Conservation (phyloP, 2,888 invertebrate species). For the Anagyrus pseudococci region DNA sequence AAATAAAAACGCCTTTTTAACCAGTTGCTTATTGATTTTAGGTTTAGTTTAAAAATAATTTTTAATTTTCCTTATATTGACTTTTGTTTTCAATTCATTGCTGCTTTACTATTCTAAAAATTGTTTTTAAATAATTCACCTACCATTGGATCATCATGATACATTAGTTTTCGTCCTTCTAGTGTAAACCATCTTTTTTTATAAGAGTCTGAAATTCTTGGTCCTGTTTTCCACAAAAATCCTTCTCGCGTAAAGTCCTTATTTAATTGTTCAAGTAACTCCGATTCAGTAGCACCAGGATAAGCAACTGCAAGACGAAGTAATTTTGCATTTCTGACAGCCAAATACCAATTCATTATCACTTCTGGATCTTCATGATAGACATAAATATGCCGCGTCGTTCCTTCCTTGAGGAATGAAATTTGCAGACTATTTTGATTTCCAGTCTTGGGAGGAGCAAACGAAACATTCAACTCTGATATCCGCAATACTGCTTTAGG, state of each 20-base stretch:
- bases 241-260: conserved; percentile 87
- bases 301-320: conserved; percentile 84
- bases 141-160: conserved; percentile 83
- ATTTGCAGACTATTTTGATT: conserved; percentile 84
- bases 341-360: conserved; percentile 85
- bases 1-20: conserved; percentile 27
- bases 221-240: conserved; percentile 89
- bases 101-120: background rate
- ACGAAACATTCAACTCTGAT: conserved; percentile 83
- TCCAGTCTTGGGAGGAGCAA: conserved; percentile 82
- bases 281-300: conserved; percentile 76
- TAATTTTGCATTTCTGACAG: conserved; percentile 83
- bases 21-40: background rate
- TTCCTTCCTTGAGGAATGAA: conserved; percentile 83
- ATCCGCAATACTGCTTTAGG: conserved; percentile 83
- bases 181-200: conserved; percentile 88
- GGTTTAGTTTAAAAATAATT: background rate
- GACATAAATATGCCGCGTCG: conserved; percentile 86
- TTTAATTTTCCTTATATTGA: background rate
- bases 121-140: conserved; percentile 36
- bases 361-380: conserved; percentile 86
- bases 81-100: background rate
- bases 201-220: conserved; percentile 80
- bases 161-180: conserved; percentile 90
- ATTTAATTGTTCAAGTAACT: conserved; percentile 75